phyloP scores from a whole-genome alignment of 2,113 vertebrate species.

The Bungarus multicinctus region DNA sequence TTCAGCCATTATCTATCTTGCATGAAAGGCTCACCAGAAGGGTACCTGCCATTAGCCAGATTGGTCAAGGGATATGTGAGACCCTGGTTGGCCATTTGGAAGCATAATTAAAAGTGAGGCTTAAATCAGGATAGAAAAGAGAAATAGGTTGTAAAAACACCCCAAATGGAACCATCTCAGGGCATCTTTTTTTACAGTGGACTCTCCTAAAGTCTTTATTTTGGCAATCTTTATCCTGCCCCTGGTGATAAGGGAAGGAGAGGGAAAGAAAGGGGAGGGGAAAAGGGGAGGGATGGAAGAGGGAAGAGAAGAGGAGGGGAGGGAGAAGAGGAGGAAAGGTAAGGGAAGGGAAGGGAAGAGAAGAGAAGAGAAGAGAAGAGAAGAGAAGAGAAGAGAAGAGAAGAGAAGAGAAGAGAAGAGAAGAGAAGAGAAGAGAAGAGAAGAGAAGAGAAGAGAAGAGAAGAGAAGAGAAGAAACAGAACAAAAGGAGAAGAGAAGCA shows the following conservation, averaged over 20 bases:
- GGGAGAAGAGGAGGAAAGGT: no score
- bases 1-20: background rate
- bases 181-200: background rate
- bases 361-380: no score
- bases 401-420: background rate
- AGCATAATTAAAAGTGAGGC: background rate
- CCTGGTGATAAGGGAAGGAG: background rate
- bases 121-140: background rate
- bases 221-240: background rate
- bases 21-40: background rate
- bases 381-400: no score
- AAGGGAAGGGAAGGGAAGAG: background rate
- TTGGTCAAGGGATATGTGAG: background rate
- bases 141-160: background rate
- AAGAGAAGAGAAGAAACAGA: background rate
- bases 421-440: background rate
- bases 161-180: background rate
- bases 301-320: no score
- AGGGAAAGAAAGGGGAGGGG: no score
- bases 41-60: background rate
- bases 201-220: background rate
- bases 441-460: background rate
- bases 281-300: no score
- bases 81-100: background rate
- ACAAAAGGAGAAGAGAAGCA: no score